Evolutionary conservation across 2,113 vertebrate genomes (phyloP), one percentile per base, ranked within the genome.

Genomic region (Scortum barcoo): DNA sequence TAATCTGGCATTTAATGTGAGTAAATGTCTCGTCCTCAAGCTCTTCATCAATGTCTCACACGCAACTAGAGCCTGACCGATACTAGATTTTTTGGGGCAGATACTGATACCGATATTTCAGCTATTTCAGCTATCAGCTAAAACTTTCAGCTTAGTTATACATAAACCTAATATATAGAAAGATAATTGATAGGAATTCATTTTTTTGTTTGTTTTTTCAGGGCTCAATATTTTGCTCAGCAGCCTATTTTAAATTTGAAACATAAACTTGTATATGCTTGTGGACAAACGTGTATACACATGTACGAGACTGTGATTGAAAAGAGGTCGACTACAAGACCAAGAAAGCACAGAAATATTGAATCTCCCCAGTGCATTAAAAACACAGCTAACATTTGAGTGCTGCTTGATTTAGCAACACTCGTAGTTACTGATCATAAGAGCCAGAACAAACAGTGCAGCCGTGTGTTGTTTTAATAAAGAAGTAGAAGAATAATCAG

Each of bases 1-100:
- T 72, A 62, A 65, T 33, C 38, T 42, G 61, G 68, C 72, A 36
- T 58, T 57, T 62, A 24, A 65, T 46, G 63, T 1, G 36, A 44
- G 67, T 53, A n/a, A 76, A 77, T 16, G 65, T 51, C 60, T 26
- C 0, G 24, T 33, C 24, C 12, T 73, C 28, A 38, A n/a, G 56
- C 22, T 56, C 26, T 76, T 36, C 56, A 48, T 84, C 70, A 62
- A 0, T 20, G 54, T 78, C 48, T 2, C 2, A 50, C n/a, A 12
- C 56, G 30, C 28, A 68, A 16, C 22, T 26, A 10, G 9, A 38
- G 66, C 2, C 42, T 11, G 16, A 22, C 22, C 16, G 5, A 14
- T 46, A 17, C 33, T 38, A 20, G 50, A 61, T 61, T 60, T 20
- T 8, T 62, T 19, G 16, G 16, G n/a, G n/a, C 5, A 4, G 11